Conservation (phyloP, 2,113 vertebrate species). For the Ptilonorhynchus violaceus region DNA sequence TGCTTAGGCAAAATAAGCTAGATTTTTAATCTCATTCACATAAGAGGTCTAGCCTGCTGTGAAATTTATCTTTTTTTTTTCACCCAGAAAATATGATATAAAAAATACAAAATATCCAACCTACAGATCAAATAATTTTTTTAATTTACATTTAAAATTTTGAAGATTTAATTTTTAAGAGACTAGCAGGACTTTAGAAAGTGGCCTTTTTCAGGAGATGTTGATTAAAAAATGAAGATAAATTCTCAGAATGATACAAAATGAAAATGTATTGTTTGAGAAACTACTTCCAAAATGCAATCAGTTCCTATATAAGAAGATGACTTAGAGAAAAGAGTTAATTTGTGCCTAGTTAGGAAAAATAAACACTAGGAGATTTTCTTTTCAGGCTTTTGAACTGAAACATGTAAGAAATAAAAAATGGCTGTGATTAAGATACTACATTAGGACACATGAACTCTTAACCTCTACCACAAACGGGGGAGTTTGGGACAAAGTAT, state of each 20-base stretch:
- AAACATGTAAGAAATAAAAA: background rate
- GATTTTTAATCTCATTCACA: background rate
- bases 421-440: background rate
- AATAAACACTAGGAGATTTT: background rate
- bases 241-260: background rate
- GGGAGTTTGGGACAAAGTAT: background rate
- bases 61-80: background rate
- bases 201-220: background rate
- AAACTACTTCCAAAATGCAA: background rate
- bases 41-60: background rate
- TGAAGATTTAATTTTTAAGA: background rate
- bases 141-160: background rate
- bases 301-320: background rate
- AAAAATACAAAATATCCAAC: background rate
- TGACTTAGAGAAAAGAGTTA: background rate
- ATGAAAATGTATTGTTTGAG: background rate
- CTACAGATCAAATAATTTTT: background rate
- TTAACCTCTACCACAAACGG: background rate
- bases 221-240: background rate
- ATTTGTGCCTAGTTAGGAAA: background rate
- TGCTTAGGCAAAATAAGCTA: background rate
- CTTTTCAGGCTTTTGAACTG: background rate
- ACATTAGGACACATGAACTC: background rate
- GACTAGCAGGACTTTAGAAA: background rate
- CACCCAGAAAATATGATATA: background rate